Evolutionary conservation across 2,888 invertebrate species (phyloP).

Genomic region (Ochropacha duplaris): DNA sequence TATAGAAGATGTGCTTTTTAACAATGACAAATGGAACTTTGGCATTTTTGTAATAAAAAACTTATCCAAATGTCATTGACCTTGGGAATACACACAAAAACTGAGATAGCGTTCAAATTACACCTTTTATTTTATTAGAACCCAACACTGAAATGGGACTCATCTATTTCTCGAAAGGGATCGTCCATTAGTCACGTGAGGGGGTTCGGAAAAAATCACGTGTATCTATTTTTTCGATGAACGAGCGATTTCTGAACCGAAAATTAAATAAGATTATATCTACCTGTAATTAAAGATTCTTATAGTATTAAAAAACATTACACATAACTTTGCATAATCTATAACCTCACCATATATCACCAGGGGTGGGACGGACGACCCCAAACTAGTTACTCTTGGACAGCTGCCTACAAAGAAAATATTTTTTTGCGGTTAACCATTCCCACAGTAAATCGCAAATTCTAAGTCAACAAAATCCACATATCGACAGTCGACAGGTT

Average conservation of each 20-base stretch:
- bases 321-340: too few relatives aligned
- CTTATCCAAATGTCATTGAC: neutral
- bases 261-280: neutral
- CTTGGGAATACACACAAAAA: neutral
- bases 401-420: neutral
- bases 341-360: too few relatives aligned
- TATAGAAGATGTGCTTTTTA: constrained; percentile 2
- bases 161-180: too few relatives aligned
- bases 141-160: too few relatives aligned
- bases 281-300: neutral
- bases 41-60: constrained; percentile 1
- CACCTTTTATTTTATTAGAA: neutral
- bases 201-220: too few relatives aligned
- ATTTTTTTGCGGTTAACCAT: neutral
- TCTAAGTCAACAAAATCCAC: neutral
- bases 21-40: constrained; percentile 1
- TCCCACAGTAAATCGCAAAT: neutral
- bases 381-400: neutral
- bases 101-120: neutral
- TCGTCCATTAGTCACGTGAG: too few relatives aligned
- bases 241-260: too few relatives aligned
- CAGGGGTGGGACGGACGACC: too few relatives aligned
- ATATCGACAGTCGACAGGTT: neutral
- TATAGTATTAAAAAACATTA: too few relatives aligned
- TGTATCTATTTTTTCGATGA: too few relatives aligned